Base-by-base conservation (phyloP, 37 sponge, comb jelly and placozoan species). In the Chondrosia reniformis region DNA sequence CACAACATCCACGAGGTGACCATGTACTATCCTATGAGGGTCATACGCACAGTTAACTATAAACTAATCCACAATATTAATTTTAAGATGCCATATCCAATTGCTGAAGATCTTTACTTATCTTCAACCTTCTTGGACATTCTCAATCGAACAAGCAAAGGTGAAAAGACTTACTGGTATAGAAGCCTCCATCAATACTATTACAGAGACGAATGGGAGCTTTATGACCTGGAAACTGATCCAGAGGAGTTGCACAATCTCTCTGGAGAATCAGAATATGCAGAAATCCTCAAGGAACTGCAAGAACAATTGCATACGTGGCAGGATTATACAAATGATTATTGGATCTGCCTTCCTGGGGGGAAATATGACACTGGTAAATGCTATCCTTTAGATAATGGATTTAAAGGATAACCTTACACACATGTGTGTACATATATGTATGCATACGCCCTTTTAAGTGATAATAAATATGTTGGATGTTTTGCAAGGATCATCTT, bases 1-100 rank as follows among this genome's bases (percentile, higher is more conserved):
- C 91, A 90, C 75, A 83, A 82, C 58, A 75, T 90, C 33, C 86
- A 90, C 65, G 86, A 86, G 45, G 75, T 86, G 33, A 86, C 87
- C 33, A 90, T 90, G 91, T 90, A 83, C 77, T 90, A 90, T 25
- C 91, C 91, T 19, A 90, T 90, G 91, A 77, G 91, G 40, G 87
- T 84, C 3, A n/a, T 85, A 24, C 87, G 91, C 0, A 79, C 77
- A 13, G 21, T 33, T 12, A 21, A 32, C 15, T 83, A 46, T 54
- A 85, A 86, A 46, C 87, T 90, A 15, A 90, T 90, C 31, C 81
- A 90, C 63, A 90, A 90, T 61, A 25, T 90, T n/a, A 55, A 86
- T 84, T 86, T 39, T 61, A 83, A 79, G 45, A 90, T 90, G 91
- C 90, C 90, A 2, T 89, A 75, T 77, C 79, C 83, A 46, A 88